phyloP scores from a whole-genome alignment of 2,797 vertebrate genomes.

The Carcharodon carcharias region DNA sequence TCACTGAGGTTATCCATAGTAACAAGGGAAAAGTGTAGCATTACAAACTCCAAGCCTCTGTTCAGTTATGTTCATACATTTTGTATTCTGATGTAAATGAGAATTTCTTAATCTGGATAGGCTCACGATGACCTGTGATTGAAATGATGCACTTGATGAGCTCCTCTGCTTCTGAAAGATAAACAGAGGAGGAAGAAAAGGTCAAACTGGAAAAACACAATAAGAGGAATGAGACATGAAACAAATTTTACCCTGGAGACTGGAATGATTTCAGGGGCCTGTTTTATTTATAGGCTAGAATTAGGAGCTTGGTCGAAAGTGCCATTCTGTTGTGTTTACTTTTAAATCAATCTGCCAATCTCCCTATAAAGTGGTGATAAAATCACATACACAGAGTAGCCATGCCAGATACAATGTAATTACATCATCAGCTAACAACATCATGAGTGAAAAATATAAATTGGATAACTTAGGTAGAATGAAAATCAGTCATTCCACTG shows the following conservation, averaged over 20 bases:
- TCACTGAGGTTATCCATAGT: slow-evolving; percentile 8
- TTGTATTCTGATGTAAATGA: slow-evolving; percentile 44
- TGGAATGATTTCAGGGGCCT: background rate
- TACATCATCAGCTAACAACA: background rate
- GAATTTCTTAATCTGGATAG: slow-evolving; percentile 49
- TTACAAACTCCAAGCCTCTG: background rate
- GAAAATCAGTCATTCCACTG: background rate
- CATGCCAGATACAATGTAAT: background rate
- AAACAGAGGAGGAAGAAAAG: background rate
- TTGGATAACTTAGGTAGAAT: background rate
- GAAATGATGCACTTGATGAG: background rate
- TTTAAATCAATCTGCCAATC: background rate
- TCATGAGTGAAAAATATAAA: background rate
- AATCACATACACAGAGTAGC: background rate
- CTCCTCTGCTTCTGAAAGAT: background rate
- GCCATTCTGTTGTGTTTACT: background rate
- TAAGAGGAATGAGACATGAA: background rate
- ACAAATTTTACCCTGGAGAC: background rate
- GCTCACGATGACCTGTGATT: background rate
- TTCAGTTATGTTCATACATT: background rate
- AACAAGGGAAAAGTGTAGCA: background rate
- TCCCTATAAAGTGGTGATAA: background rate
- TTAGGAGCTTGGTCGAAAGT: background rate
- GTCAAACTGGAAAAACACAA: background rate
- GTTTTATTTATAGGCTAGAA: background rate